Evolutionary conservation across 2,888 invertebrate species (phyloP).

Genomic region (Priocnemis perturbator): DNA sequence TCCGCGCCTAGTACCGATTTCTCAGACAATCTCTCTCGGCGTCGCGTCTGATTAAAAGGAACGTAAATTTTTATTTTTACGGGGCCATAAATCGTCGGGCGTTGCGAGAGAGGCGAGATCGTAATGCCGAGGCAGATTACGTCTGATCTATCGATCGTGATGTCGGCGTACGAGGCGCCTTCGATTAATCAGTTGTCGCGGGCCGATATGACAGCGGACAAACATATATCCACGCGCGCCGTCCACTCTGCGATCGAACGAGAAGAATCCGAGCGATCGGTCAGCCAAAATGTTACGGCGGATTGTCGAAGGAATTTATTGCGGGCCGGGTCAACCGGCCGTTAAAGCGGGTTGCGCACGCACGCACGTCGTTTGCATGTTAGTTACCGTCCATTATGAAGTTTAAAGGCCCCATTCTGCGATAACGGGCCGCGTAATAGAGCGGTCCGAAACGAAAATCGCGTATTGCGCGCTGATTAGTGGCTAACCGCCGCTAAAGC

Average conservation of each 20-base stretch:
- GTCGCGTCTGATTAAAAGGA: too few species aligned
- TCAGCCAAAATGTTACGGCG: neutral
- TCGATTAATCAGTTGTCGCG: too few species aligned
- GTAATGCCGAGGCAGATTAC: too few species aligned
- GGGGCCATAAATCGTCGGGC: neutral
- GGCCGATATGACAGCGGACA: too few species aligned
- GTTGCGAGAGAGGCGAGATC: neutral
- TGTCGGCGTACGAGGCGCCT: too few species aligned
- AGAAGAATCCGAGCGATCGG: too few species aligned
- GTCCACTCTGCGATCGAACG: too few species aligned
- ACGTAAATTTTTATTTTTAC: constrained; percentile 6
- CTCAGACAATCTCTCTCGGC: too few species aligned
- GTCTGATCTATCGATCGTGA: too few species aligned
- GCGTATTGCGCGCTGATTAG: constrained; percentile 14
- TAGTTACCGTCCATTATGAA: constrained; percentile 21
- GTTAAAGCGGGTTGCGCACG: constrained; percentile 34
- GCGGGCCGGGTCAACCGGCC: constrained; percentile 30
- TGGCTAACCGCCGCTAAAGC: constrained; percentile 20
- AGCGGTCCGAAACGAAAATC: constrained; percentile 26
- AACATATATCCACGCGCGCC: too few species aligned
- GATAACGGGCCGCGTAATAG: constrained; percentile 34
- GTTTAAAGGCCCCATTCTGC: constrained; percentile 33
- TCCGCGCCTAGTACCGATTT: too few species aligned
- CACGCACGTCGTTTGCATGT: constrained; percentile 31
- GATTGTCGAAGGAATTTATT: constrained; percentile 34